These are phyloP conservation scores for Lathamus discolor DNA, from an alignment of 2,113 vertebrate species.

Conservation along the genomic window DNA sequence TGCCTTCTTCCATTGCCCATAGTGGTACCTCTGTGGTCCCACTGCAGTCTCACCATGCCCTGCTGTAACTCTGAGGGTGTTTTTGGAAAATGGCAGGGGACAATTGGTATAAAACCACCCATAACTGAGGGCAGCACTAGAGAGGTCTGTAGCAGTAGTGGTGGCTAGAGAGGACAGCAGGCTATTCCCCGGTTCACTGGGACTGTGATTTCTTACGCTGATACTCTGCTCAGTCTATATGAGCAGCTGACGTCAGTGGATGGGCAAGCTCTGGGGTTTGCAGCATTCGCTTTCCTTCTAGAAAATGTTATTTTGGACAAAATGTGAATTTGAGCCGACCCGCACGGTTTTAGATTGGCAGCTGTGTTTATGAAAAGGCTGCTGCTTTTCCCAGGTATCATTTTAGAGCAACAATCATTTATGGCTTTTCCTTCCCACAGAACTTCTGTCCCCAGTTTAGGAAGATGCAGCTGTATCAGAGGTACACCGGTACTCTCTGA, in stretches of 20 bases:
- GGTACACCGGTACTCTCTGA: not conserved
- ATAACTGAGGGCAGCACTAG: not conserved
- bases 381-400: not conserved
- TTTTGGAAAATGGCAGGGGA: not conserved
- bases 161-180: not conserved
- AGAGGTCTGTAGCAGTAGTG: fast-evolving
- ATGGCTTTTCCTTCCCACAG: not conserved
- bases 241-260: fast-evolving
- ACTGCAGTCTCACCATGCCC: not conserved
- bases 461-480: not conserved
- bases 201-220: not conserved
- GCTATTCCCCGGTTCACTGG: not conserved
- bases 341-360: not conserved
- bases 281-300: not conserved
- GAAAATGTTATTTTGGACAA: not conserved
- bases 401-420: not conserved
- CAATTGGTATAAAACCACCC: not conserved
- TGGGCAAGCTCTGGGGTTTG: not conserved
- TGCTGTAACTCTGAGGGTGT: fast-evolving
- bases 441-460: not conserved
- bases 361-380: not conserved
- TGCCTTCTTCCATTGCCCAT: not conserved
- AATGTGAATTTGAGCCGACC: not conserved
- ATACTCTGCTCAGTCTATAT: fast-evolving
- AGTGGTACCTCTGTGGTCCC: not conserved